Evolutionary conservation across 2,797 vertebrate species (phyloP), one percentile per base, ranked within the genome.

Genomic region (Oreochromis mossambicus): DNA sequence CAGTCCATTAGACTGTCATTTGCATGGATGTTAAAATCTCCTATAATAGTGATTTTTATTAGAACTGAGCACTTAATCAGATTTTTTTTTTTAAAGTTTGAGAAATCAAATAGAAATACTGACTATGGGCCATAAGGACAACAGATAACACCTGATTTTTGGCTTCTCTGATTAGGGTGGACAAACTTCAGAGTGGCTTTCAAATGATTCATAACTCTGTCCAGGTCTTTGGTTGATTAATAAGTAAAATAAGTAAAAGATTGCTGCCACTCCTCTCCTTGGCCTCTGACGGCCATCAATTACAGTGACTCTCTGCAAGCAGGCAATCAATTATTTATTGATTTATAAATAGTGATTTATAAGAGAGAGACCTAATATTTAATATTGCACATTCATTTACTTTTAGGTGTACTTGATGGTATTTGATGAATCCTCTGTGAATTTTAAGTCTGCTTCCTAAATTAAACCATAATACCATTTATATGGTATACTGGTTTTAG

Each of bases 401-500:
- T 63, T 63, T 63, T 63, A 36, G 3, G 1, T 63, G 58, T 61
- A 36, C 0, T 2, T 61, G 34, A 61, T n/a, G 58, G 4, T 63
- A 63, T 36, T 63, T 63, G 32, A 63, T 63, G 6, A n/a, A 3
- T 36, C 58, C 17, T 1, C 17, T 63, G 58, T 36, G 32, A 63
- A 63, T 0, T 63, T 63, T 63, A 63, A 63, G 58, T n/a, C 32
- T 63, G 58, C 58, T 63, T 63, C 32, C 32, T 63, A 63, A 63
- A 63, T n/a, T n/a, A 21, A 63, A 63, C 58, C 2, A 4, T 38
- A 63, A 12, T 63, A n/a, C 3, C 32, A 38, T 48, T 29, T 43
- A 1, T 86, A 91, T 89, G 90, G n/a, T 66, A 17, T 87, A 43
- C 79, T 82, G 85, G 83, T 83, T 93, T 92, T 86, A 87, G 36